Base-by-base conservation (phyloP, 2,888 invertebrate species). In the Phaedon cochleariae region DNA sequence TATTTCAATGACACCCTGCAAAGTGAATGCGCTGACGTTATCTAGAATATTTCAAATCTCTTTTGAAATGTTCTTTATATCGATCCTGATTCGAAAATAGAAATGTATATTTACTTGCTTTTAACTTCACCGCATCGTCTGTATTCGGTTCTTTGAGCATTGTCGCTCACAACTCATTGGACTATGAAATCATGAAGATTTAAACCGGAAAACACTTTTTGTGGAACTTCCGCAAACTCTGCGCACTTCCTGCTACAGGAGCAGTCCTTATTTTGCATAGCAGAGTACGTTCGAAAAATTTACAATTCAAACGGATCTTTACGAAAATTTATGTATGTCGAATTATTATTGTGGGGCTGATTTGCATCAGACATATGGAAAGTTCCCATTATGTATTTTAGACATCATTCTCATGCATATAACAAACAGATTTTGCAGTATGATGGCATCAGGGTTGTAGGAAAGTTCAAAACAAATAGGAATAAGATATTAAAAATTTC, bases 121-220 rank as follows among this genome's bases (percentile, higher is more conserved):
- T 54, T 29, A 41, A 55, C 41, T 55, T 41, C 41, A 55, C 41
- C 41, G 59, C 59, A 55, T 64, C 64, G 48, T 53, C 26, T 34
- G 12, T n/a, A 54, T 37, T 48, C 66, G 62, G 54, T 59, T 20
- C 46, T 66, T 66, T 45, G 54, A 59, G 57, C 62, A 66, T 66
- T 66, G 59, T 59, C 66, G 67, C 69, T 75, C 70, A 63, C 73
- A 72, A 76, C 62, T 70, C 75, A 72, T 67, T 73, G 73, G 73
- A 73, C 75, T 79, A 77, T 77, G 73, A 77, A 80, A 78, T 74
- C 76, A 77, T 75, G 76, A 77, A 76, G 77, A 79, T 79, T 78
- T 77, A 80, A 77, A 76, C 76, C 79, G 80, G 80, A 80, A 79
- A 76, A 74, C 73, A 76, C 76, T 78, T 79, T 80, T 79, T 79